A percentile compares a stretch with the other conserved stretches of the same genome.
These are phyloP conservation scores for Amiota minor DNA, from an alignment of 2,888 invertebrate genomes.

Conservation along the genomic window DNA sequence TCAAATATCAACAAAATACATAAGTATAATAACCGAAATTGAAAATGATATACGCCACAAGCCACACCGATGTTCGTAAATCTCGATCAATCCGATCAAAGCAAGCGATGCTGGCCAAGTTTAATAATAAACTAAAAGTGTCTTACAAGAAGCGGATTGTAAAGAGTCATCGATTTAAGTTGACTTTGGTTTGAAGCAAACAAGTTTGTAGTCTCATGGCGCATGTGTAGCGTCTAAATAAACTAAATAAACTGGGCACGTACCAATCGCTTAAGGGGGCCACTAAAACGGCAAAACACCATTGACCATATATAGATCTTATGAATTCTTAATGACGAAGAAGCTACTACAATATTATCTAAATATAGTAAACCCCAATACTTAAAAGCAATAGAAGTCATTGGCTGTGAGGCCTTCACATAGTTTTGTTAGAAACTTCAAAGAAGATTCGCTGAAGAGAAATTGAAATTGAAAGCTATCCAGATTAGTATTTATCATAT, in stretches of 20 bases:
- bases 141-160: neutral
- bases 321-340: neutral
- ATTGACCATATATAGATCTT: neutral
- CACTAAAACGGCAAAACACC: constrained; percentile 8
- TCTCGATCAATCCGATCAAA: neutral
- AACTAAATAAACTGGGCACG: neutral
- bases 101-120: constrained; percentile 6
- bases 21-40: constrained; percentile 1
- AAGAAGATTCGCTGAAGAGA: too few species aligned
- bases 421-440: neutral
- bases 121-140: neutral
- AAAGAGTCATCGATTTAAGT: too few species aligned
- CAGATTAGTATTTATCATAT: too few species aligned
- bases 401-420: constrained; percentile 18
- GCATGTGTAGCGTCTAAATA: neutral
- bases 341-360: neutral
- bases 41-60: neutral
- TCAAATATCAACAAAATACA: neutral
- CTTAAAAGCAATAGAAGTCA: constrained; percentile 6
- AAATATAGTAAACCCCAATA: neutral
- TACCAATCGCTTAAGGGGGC: neutral
- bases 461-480: too few species aligned
- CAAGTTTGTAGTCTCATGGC: neutral
- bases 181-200: neutral
- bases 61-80: neutral